Evolutionary conservation across 2,797 vertebrate species (phyloP).

Genomic region (Eurystomus glaucurus): DNA sequence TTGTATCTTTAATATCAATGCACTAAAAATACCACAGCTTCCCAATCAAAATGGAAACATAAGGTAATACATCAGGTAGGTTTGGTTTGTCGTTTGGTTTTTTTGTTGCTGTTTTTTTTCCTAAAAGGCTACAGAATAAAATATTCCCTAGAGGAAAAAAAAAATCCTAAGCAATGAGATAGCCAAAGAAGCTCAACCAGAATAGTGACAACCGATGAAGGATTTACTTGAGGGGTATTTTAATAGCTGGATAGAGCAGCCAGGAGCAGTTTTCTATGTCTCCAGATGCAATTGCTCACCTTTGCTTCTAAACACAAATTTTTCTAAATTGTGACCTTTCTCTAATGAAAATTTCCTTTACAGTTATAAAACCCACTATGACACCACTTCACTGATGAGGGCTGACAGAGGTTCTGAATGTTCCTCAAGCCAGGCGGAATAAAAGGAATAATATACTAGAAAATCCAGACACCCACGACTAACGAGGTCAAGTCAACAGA

Average conservation of each 20-base stretch:
- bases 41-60: not conserved
- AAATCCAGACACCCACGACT: slow-evolving; percentile 30
- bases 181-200: not conserved
- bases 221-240: not conserved
- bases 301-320: not conserved
- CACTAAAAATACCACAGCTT: not conserved
- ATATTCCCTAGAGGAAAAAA: not conserved
- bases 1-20: not conserved
- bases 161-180: not conserved
- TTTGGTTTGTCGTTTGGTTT: not conserved
- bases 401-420: not conserved
- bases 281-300: not conserved
- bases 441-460: not conserved
- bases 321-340: too few relatives aligned
- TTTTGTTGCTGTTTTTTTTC: not conserved
- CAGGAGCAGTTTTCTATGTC: not conserved
- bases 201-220: not conserved
- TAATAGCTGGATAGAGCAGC: not conserved
- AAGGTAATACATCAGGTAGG: not conserved
- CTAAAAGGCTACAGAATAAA: not conserved
- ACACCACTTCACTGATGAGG: not conserved
- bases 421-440: not conserved
- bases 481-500: slow-evolving; percentile 68
- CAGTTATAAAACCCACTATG: not conserved
- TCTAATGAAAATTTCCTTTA: not conserved